These are phyloP conservation scores for Nesidiocoris tenuis DNA, from an alignment of 2,888 invertebrate genomes.

Conservation along the genomic window DNA sequence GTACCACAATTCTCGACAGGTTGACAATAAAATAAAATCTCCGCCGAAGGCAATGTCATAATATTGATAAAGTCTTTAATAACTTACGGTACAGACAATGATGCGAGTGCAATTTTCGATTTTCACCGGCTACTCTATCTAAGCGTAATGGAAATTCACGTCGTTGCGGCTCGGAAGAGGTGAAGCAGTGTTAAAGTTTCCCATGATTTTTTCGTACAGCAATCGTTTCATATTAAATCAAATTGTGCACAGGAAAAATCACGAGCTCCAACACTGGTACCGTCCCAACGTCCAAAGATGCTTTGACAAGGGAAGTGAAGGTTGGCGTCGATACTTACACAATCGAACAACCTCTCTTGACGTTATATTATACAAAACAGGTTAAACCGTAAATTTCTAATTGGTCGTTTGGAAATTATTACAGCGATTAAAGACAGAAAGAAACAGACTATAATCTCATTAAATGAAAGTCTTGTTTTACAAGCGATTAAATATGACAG, in stretches of 20 bases:
- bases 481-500: too few species aligned
- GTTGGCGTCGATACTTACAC: not conserved
- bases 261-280: constrained; percentile 36
- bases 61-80: too few species aligned
- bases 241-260: constrained; percentile 42
- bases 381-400: not conserved
- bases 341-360: not conserved
- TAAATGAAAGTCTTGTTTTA: too few species aligned
- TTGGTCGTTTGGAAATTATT: too few species aligned
- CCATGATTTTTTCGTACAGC: constrained; percentile 40
- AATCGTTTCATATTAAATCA: constrained; percentile 17
- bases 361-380: not conserved
- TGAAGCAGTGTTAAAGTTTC: constrained; percentile 31
- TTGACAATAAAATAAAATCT: too few species aligned
- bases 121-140: too few species aligned
- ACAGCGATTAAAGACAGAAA: too few species aligned
- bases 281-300: constrained; percentile 7
- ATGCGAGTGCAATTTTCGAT: too few species aligned
- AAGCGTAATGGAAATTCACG: not conserved
- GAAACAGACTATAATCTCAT: too few species aligned
- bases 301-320: constrained; percentile 1
- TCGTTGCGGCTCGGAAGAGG: not conserved
- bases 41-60: too few species aligned
- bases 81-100: too few species aligned
- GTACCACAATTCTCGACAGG: too few species aligned